These are phyloP conservation scores for Cerceris ruficornis DNA, from an alignment of 2,888 invertebrate species.

Conservation along the genomic window DNA sequence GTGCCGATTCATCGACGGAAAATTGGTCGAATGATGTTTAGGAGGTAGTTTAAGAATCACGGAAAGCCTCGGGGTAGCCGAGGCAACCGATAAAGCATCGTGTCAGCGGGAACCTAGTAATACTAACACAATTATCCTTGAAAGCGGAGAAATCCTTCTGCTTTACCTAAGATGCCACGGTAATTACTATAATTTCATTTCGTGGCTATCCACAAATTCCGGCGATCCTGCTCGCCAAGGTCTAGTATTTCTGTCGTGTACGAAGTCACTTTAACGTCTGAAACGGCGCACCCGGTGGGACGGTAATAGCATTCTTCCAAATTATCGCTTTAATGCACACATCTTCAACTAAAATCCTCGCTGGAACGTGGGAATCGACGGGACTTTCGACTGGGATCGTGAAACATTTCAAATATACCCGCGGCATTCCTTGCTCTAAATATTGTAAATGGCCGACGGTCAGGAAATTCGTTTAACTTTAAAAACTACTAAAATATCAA, in stretches of 20 bases:
- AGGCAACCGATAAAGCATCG: conserved; percentile 44
- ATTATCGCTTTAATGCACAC: conserved; percentile 1
- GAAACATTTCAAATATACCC: background rate
- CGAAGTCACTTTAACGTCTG: background rate
- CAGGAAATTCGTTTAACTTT: too few species aligned
- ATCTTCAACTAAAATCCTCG: background rate
- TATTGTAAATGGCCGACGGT: too few species aligned
- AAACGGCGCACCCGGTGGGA: conserved; percentile 14
- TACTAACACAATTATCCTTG: conserved; percentile 58
- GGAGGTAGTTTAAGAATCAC: conserved; percentile 37
- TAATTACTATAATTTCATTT: conserved; percentile 70
- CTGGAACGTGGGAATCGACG: conserved; percentile 1
- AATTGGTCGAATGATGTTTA: conserved; percentile 37
- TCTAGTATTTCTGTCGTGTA: conserved; percentile 4
- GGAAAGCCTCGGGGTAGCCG: conserved; percentile 28
- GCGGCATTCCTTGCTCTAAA: background rate
- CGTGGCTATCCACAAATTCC: conserved; percentile 63
- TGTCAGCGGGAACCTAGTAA: conserved; percentile 54
- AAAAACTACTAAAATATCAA: too few species aligned
- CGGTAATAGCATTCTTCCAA: conserved; percentile 12
- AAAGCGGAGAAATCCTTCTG: conserved; percentile 62
- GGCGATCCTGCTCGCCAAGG: conserved; percentile 12
- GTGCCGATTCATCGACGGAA: conserved; percentile 42
- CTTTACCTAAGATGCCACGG: conserved; percentile 61
- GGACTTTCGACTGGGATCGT: background rate